These are phyloP conservation scores for Drosophila fuyamai DNA, from an alignment of 1,140 invertebrate genomes.

Conservation along the genomic window DNA sequence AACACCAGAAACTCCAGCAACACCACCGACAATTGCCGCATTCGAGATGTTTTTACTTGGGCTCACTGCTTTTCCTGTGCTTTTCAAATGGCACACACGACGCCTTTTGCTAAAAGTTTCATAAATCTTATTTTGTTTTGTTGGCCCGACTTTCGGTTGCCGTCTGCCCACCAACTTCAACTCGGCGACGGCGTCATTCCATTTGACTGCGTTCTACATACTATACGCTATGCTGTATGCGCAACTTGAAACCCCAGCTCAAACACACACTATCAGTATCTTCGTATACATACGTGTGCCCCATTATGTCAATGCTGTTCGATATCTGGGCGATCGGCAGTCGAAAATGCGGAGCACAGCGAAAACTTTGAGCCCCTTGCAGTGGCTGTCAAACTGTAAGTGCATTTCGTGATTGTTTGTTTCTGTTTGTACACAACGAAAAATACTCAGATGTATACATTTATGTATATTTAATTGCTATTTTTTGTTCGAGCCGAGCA, in stretches of 20 bases:
- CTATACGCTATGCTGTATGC: slow-evolving; percentile 41
- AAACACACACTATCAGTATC: slow-evolving; percentile 21
- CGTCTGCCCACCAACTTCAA: slow-evolving; percentile 64
- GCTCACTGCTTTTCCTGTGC: slow-evolving; percentile 39
- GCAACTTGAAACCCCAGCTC: slow-evolving; percentile 48
- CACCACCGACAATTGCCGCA: slow-evolving; percentile 6
- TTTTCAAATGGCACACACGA: slow-evolving; percentile 65
- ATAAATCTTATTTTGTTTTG: slow-evolving; percentile 79
- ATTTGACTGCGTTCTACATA: slow-evolving; percentile 75
- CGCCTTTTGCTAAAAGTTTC: slow-evolving; percentile 81
- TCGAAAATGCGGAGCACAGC: slow-evolving; percentile 63
- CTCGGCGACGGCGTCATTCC: slow-evolving; percentile 70
- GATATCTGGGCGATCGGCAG: slow-evolving; percentile 76
- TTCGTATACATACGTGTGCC: slow-evolving; percentile 14
- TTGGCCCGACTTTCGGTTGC: slow-evolving; percentile 48
- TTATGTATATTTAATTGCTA: too few relatives aligned
- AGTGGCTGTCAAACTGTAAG: slow-evolving; percentile 61
- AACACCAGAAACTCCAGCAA: slow-evolving; percentile 22
- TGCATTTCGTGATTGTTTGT: slow-evolving; percentile 37
- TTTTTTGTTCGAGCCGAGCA: too few relatives aligned
- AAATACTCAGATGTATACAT: neutral
- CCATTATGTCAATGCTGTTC: slow-evolving; percentile 70
- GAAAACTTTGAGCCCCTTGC: slow-evolving; percentile 44
- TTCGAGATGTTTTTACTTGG: slow-evolving; percentile 35
- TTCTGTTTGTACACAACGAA: slow-evolving; percentile 9